Evolutionary conservation across 53 echinoderm and acorn worm species (phyloP), one percentile per base, ranked within the genome.

Genomic region (Paelopatides confundens): DNA sequence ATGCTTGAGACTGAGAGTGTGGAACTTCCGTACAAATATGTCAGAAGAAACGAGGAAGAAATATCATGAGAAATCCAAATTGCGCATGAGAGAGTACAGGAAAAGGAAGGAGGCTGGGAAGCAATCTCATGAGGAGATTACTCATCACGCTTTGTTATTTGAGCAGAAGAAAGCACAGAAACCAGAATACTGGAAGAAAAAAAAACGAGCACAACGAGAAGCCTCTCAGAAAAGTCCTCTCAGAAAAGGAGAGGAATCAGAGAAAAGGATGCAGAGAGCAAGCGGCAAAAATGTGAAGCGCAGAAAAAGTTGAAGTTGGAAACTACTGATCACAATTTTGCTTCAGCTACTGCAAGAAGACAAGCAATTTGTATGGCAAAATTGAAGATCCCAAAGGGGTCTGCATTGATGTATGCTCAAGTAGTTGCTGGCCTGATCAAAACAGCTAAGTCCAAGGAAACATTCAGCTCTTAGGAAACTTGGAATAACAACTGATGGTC

Each of bases 171-270:
- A 48, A 40, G 40, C 17, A 31, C n/a, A 28, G 51, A n/a, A 49
- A 18, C 21, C 29, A 77, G 49, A 46, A 11, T 48, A 77, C 49
- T 77, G 77, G 77, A 77, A 27, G 28, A 30, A 2, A 29, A 47
- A 77, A 27, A 77, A 77, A 47, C 40, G 26, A 24, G 77, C 34
- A 30, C 38, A 77, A 24, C n/a, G 77, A 5, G 77, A n/a, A n/a
- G n/a, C n/a, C n/a, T n/a, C n/a, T n/a, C 77, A 26, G 47, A 77
- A 26, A 77, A 47, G 77, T 47, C 77, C 9, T 23, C 48, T 23
- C 48, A 39, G 50, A 77, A n/a, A 5, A 77, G 47, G 29, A 46
- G 77, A 47, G 2, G 77, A 28, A 48, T 77, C 4, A n/a, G 43
- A 47, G 77, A 77, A 47, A 77, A 14, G 27, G 77, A 77, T 15